Percentiles rank a stretch among this genome's conserved stretches.
Conservation (phyloP, 2,797 vertebrate species). For the Podarcis siculus region DNA sequence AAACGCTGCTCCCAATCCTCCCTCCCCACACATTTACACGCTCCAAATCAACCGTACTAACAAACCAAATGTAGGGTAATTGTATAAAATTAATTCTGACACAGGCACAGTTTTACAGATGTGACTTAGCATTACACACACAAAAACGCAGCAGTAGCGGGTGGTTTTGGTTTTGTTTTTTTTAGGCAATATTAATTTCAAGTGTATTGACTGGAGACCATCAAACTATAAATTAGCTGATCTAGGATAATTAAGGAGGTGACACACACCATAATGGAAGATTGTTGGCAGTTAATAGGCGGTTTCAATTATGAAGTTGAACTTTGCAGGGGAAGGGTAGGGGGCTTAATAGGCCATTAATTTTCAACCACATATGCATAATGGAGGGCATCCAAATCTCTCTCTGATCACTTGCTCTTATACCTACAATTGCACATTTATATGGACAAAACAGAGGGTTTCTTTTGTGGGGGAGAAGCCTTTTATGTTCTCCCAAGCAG, state of each 20-base stretch:
- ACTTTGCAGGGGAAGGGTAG: conserved; percentile 1
- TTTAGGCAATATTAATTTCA: conserved; percentile 21
- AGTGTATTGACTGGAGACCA: conserved; percentile 7
- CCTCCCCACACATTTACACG: not conserved
- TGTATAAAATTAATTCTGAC: not conserved
- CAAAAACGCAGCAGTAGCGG: not conserved
- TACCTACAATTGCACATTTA: not conserved
- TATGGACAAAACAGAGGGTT: not conserved
- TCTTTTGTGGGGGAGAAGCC: not conserved
- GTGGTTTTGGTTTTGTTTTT: not conserved
- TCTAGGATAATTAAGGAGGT: conserved; percentile 9
- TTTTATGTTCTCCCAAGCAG: not conserved
- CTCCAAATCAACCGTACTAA: not conserved
- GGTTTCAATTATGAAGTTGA: not conserved
- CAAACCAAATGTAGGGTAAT: not conserved
- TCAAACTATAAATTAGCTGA: conserved; percentile 38
- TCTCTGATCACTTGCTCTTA: not conserved
- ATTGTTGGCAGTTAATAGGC: conserved; percentile 32
- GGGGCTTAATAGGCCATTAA: conserved; percentile 24
- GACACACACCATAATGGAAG: conserved; percentile 1
- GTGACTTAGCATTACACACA: not conserved
- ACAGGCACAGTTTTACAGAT: not conserved
- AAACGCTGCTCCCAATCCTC: not conserved
- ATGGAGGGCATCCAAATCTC: not conserved
- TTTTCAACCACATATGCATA: not conserved